Evolutionary conservation across 2,797 vertebrate species (phyloP).

Genomic region (Rhynchotus rufescens): DNA sequence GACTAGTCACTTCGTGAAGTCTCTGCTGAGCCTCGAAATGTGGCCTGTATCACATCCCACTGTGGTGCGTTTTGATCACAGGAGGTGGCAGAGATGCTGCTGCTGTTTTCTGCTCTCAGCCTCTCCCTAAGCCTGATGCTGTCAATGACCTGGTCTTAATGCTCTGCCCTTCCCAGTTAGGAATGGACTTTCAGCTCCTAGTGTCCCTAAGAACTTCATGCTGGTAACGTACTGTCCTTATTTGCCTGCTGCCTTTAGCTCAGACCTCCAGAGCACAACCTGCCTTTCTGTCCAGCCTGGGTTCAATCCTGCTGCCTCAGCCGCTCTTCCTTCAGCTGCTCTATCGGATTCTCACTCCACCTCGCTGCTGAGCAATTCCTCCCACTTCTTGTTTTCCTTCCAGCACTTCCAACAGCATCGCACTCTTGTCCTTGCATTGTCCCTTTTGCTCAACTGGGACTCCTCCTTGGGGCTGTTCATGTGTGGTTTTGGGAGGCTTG

Average conservation of each 20-base stretch:
- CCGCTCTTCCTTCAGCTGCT: neutral
- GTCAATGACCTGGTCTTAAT: neutral
- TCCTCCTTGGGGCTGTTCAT: neutral
- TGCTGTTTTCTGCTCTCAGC: neutral
- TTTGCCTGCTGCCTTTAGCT: neutral
- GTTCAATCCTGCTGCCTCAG: neutral
- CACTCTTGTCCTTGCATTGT: neutral
- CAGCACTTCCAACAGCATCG: neutral
- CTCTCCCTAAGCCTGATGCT: neutral
- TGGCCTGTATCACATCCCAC: accelerated
- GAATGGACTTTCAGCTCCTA: neutral
- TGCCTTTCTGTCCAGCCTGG: neutral
- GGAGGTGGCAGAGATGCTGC: neutral
- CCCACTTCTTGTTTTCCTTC: slow-evolving; percentile 41
- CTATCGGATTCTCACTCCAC: neutral
- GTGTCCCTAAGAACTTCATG: neutral
- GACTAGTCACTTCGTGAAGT: neutral
- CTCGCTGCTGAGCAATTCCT: slow-evolving; percentile 37
- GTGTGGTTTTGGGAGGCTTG: neutral
- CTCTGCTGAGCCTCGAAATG: neutral
- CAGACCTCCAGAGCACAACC: neutral
- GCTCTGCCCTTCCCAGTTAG: neutral
- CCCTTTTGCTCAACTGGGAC: neutral
- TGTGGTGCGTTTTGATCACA: accelerated
- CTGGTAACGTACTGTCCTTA: neutral